Conservation (phyloP, 1,140 invertebrate genomes). For the Mizuhopecten yessoensis region DNA sequence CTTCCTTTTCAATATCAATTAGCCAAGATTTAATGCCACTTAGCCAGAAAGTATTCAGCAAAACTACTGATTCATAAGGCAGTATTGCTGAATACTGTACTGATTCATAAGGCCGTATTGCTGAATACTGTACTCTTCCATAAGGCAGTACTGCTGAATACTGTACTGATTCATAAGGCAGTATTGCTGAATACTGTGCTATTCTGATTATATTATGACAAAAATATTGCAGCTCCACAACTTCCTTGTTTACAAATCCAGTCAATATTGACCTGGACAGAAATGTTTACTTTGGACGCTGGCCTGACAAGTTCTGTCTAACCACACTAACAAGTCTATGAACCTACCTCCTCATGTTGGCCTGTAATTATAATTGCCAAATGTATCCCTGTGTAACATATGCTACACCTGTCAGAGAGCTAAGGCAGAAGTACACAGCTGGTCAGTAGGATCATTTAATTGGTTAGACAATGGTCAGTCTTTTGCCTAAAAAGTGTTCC, state of each 20-base stretch:
- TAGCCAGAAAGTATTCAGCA: too few relatives aligned
- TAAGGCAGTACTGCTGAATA: neutral
- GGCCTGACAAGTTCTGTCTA: neutral
- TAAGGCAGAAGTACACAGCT: neutral
- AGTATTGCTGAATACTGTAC: neutral
- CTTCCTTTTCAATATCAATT: too few relatives aligned
- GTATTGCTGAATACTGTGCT: too few relatives aligned
- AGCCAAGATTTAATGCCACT: too few relatives aligned
- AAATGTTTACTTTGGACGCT: neutral
- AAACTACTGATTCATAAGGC: neutral
- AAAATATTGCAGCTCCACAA: neutral
- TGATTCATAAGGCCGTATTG: neutral
- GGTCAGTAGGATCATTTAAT: neutral
- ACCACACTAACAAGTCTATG: neutral
- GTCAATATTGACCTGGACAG: neutral
- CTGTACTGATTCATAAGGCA: too few relatives aligned
- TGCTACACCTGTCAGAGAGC: too few relatives aligned
- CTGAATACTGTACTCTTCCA: neutral
- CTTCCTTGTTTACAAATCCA: neutral
- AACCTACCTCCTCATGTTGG: neutral
- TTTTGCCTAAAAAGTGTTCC: neutral
- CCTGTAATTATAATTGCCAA: neutral
- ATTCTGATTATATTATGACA: too few relatives aligned
- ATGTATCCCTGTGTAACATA: too few relatives aligned
- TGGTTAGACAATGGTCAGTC: neutral